Conservation (phyloP, 2,113 vertebrate genomes). For the Larimichthys crocea region DNA sequence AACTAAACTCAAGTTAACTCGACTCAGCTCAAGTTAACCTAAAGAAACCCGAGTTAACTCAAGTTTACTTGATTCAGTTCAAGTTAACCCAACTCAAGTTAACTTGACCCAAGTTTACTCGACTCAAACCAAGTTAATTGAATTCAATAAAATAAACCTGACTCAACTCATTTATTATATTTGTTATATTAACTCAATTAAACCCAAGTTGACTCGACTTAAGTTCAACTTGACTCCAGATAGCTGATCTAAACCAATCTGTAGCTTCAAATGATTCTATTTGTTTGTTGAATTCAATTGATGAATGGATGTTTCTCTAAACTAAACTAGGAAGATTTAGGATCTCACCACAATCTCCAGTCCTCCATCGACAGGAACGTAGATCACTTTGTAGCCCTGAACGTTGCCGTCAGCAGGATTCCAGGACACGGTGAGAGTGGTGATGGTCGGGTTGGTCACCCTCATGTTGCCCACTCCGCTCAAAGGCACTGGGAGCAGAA, state of each 20-base stretch:
- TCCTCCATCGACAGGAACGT: slow-evolving; percentile 86
- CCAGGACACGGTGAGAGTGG: slow-evolving; percentile 91
- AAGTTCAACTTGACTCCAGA: not conserved
- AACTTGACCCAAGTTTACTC: not conserved
- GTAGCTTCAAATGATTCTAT: too few relatives aligned
- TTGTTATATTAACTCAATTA: not conserved
- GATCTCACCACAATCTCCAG: slow-evolving; percentile 88
- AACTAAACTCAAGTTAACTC: not conserved
- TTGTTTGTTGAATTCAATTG: not conserved
- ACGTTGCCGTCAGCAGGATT: slow-evolving; percentile 93
- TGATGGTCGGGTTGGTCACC: slow-evolving; percentile 92
- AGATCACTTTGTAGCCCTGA: slow-evolving; percentile 94
- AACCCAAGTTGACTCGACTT: not conserved
- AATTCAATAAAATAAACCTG: too few relatives aligned
- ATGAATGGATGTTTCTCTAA: not conserved
- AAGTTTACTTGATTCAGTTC: too few relatives aligned
- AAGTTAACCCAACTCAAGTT: not conserved
- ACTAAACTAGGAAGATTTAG: not conserved
- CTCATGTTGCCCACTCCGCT: slow-evolving; percentile 84
- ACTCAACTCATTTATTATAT: too few relatives aligned
- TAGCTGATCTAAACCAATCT: too few relatives aligned
- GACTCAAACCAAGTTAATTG: not conserved
- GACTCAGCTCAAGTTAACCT: too few relatives aligned
- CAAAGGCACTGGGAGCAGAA: slow-evolving; percentile 75
- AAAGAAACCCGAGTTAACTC: too few relatives aligned